A percentile compares a stretch with the other conserved stretches of the same genome.
Evolutionary conservation across 2,113 vertebrate genomes (phyloP).

Genomic region (Eurystomus gularis): DNA sequence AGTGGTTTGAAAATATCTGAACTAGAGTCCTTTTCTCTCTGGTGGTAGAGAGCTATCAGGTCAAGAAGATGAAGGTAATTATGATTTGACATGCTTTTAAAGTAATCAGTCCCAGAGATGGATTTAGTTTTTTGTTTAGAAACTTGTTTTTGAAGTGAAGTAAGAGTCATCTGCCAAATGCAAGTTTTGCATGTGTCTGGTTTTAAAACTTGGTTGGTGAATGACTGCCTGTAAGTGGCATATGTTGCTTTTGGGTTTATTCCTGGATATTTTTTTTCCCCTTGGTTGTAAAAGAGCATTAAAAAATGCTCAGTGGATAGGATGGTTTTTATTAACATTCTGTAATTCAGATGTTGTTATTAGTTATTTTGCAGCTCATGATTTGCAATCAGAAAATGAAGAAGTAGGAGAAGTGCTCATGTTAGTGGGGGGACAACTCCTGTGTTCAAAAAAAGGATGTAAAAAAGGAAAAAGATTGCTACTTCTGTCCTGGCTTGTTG

Average conservation of each 20-base stretch:
- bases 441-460: background rate
- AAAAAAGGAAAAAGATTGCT: background rate
- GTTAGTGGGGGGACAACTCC: background rate
- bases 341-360: background rate
- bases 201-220: background rate
- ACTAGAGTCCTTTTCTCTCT: background rate
- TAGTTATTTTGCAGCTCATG: background rate
- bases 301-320: background rate
- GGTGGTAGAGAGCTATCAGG: background rate
- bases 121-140: background rate
- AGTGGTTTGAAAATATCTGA: background rate
- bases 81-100: background rate
- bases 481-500: background rate
- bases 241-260: background rate
- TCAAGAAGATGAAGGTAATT: background rate
- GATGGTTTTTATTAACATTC: background rate
- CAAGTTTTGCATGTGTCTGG: background rate
- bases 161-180: background rate
- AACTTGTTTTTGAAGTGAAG: background rate
- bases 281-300: background rate
- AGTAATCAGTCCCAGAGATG: background rate
- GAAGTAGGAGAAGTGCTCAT: background rate
- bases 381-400: background rate
- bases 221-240: background rate
- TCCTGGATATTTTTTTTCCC: background rate